Conservation (phyloP, 2,888 invertebrate genomes). For the Apamea sordens region DNA sequence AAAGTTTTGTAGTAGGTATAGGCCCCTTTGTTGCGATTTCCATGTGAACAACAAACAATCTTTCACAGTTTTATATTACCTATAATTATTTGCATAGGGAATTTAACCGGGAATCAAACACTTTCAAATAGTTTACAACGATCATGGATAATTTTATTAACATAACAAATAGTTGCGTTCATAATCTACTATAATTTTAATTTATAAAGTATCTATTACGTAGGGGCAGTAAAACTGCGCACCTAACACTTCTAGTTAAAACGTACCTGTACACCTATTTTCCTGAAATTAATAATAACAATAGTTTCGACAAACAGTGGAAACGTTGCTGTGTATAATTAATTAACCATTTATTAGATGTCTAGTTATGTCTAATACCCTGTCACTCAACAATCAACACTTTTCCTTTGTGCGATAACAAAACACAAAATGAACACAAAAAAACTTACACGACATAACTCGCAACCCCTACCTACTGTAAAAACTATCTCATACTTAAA, state of each 20-base stretch:
- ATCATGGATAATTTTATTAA: conserved; percentile 50
- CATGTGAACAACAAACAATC: background rate
- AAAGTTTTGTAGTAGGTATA: too few species aligned
- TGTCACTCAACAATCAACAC: conserved; percentile 64
- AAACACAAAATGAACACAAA: conserved; percentile 55
- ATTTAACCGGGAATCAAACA: conserved; percentile 7
- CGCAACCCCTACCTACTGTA: conserved; percentile 57
- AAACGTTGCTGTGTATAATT: conserved; percentile 45
- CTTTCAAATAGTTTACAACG: conserved; percentile 25
- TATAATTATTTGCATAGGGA: background rate
- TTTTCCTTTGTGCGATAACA: conserved; percentile 49
- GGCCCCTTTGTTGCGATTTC: background rate
- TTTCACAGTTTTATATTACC: background rate
- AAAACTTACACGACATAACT: conserved; percentile 46
- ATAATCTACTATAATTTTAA: conserved; percentile 42
- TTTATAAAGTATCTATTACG: conserved; percentile 38
- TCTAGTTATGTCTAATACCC: conserved; percentile 70
- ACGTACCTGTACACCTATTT: conserved; percentile 4
- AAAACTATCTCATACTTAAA: conserved; percentile 48
- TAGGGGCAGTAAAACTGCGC: conserved; percentile 13
- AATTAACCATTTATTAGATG: conserved; percentile 43
- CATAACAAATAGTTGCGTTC: conserved; percentile 42
- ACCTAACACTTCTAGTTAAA: conserved; percentile 5
- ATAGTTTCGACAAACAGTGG: conserved; percentile 43
- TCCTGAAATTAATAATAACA: conserved; percentile 24